Percentiles rank a stretch among this genome's conserved stretches.
These are phyloP conservation scores for Arbacia lixula DNA, from an alignment of 53 echinoderm and acorn worm species.

Conservation along the genomic window DNA sequence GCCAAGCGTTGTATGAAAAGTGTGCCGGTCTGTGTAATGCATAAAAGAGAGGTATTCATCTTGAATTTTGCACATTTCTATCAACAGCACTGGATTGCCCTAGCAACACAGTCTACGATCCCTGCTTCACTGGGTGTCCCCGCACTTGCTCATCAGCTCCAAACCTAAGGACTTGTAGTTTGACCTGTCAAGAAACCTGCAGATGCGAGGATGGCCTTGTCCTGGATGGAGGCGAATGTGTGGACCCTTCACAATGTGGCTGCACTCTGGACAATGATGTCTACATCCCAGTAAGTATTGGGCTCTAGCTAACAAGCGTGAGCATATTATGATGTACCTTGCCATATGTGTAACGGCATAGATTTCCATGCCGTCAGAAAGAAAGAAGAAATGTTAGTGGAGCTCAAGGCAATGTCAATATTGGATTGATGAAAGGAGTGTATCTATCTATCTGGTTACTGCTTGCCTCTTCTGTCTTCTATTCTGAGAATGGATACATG, in stretches of 20 bases:
- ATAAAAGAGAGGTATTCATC: no score
- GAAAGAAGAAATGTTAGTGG: no score
- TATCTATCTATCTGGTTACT: no score
- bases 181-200: constrained; percentile 70
- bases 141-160: constrained; percentile 53
- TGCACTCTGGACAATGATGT: constrained; percentile 45
- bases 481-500: neutral
- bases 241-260: constrained; percentile 64
- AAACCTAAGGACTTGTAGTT: constrained; percentile 25
- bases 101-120: constrained; percentile 61
- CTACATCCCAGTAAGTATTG: constrained; percentile 59
- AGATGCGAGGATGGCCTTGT: constrained; percentile 55
- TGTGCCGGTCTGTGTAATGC: no score
- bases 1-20: no score
- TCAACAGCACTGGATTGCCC: constrained; percentile 61
- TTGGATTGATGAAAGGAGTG: constrained; percentile 73
- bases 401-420: no score
- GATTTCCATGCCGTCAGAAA: no score
- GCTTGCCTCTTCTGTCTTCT: no score
- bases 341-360: no score
- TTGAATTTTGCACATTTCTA: no score
- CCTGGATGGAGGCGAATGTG: constrained; percentile 52
- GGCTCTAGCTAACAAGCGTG: neutral
- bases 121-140: constrained; percentile 74
- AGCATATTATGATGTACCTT: no score